Percentiles rank a stretch among this genome's conserved stretches.
Conservation (phyloP, 2,797 vertebrate genomes). For the Gymnocypris eckloni region DNA sequence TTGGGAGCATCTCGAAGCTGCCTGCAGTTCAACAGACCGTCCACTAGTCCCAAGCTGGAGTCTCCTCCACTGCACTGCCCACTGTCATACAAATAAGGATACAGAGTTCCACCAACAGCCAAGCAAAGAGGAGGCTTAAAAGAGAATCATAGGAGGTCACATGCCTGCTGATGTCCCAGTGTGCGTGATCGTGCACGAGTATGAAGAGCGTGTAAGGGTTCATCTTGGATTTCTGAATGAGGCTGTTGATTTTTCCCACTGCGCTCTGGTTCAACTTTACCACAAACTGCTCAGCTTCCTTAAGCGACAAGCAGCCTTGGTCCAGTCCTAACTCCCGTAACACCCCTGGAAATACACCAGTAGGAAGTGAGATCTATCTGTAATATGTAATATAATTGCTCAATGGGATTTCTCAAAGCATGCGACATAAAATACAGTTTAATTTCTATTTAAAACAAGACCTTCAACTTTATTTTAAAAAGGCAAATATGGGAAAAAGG, state of each 20-base stretch:
- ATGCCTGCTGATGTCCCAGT: conserved; percentile 94
- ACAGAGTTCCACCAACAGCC: not conserved
- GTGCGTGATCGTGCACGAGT: conserved; percentile 95
- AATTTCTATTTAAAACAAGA: not conserved
- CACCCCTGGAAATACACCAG: conserved; percentile 80
- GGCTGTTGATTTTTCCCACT: conserved; percentile 83
- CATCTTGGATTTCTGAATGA: conserved; percentile 89
- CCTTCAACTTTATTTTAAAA: not conserved
- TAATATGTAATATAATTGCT: not conserved
- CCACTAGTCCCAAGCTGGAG: conserved; percentile 83
- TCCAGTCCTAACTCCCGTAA: conserved; percentile 90
- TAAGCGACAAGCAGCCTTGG: conserved; percentile 82
- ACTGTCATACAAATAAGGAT: conserved; percentile 58
- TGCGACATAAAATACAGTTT: not conserved
- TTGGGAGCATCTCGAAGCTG: conserved; percentile 92
- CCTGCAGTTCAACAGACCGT: conserved; percentile 91
- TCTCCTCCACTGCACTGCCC: conserved; percentile 76
- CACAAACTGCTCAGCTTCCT: conserved; percentile 87
- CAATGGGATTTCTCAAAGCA: not conserved
- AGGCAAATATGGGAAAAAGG: not conserved
- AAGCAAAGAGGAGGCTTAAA: not conserved
- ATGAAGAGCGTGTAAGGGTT: conserved; percentile 94
- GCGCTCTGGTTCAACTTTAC: conserved; percentile 89
- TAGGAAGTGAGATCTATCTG: conserved; percentile 1
- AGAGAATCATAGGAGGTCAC: not conserved